phyloP scores from a whole-genome alignment of 2,113 vertebrate species.

The Sciurus niger region DNA sequence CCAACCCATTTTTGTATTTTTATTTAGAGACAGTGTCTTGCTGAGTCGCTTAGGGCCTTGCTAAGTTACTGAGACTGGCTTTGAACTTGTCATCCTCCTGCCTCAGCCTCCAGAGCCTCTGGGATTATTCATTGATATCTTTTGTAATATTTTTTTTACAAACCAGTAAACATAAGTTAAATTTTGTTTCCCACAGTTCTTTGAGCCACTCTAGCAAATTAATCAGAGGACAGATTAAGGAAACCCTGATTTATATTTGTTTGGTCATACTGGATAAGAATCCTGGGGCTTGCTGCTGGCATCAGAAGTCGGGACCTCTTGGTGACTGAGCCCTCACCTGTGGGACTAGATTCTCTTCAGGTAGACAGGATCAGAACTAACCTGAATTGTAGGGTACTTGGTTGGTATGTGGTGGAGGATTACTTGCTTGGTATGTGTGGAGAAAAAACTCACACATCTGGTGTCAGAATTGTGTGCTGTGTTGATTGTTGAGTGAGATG shows the following conservation, averaged over 20 bases:
- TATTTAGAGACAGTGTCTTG: no score
- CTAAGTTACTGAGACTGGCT: no score
- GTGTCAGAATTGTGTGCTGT: no score
- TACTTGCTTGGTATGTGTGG: neutral
- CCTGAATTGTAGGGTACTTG: neutral
- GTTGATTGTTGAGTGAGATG: neutral
- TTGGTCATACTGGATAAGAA: neutral
- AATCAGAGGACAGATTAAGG: neutral
- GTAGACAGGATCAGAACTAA: neutral
- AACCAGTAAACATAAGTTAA: neutral
- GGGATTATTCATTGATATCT: neutral
- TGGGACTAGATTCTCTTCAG: neutral
- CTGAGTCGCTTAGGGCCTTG: no score
- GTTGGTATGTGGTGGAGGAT: neutral
- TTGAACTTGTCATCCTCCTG: no score
- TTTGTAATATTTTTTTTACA: neutral
- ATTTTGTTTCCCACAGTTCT: neutral
- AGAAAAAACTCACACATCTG: neutral
- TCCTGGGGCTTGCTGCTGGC: neutral
- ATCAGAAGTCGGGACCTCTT: neutral
- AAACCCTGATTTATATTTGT: neutral
- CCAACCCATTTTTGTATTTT: no score
- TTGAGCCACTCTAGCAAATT: neutral
- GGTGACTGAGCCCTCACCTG: neutral
- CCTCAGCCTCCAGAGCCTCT: no score